Evolutionary conservation across 2,113 vertebrate species (phyloP).

Genomic region (Piaya cayana): DNA sequence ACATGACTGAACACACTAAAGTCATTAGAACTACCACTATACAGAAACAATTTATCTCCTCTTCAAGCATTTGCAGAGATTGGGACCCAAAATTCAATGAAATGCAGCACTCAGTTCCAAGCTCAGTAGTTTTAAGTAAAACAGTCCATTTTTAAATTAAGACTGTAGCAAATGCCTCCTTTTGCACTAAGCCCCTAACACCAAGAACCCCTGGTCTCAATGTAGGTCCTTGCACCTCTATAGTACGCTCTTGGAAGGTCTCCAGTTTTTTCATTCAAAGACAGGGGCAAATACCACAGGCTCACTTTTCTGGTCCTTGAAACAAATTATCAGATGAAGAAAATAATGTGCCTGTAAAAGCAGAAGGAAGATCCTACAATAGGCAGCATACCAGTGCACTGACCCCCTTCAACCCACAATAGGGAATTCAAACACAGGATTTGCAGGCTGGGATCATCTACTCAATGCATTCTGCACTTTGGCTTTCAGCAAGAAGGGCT

Average conservation of each 20-base stretch:
- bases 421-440: neutral
- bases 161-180: neutral
- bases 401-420: slow-evolving; percentile 21
- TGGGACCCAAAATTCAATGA: neutral
- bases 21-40: neutral
- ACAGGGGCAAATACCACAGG: slow-evolving; percentile 13
- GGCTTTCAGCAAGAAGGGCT: neutral
- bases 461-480: neutral
- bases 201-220: neutral
- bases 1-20: neutral
- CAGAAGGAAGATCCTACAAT: neutral
- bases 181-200: neutral
- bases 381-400: slow-evolving; percentile 58
- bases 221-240: neutral
- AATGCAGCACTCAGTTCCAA: neutral
- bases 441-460: neutral
- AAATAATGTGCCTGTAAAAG: neutral
- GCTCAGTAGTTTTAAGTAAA: neutral
- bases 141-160: neutral
- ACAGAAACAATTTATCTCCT: neutral
- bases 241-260: slow-evolving; percentile 26
- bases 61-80: neutral
- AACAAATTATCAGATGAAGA: slow-evolving; percentile 36
- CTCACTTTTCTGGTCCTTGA: slow-evolving; percentile 41
- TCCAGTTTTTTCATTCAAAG: neutral